Base-by-base conservation (phyloP, 2,113 vertebrate species). In the Machaerirhynchus nigripectus region DNA sequence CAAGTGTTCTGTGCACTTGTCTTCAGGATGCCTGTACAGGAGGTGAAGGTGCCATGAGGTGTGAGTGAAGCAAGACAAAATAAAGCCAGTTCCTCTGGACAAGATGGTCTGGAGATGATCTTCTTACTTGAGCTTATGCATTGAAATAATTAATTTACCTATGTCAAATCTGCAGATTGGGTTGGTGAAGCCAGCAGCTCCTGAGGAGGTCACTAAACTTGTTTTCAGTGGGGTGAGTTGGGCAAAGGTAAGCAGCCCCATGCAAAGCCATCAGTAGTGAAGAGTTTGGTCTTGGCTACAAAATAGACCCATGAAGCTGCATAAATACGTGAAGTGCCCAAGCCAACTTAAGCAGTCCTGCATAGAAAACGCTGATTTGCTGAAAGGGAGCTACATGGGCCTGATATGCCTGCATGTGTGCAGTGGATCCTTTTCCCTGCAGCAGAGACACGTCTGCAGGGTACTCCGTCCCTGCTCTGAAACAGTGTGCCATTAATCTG, bases 291-390 rank as follows among this genome's bases (percentile, higher is more conserved):
- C 18, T 52, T 52, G 35, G 63, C 63, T 60, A 24, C 40, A 47
- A 21, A 55, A 57, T 2, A 18, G 5, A 50, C 7, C 9, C 39
- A 7, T 0, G 3, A 33, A 8, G 27, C 30, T 78, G 14, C 28
- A 10, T 24, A 63, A 73, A 55, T 59, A 13, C 33, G 6, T 3
- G 3, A 11, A 30, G 6, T n/a, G 31, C 15, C n/a, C 4, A 21
- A 68, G 33, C 13, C 63, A 60, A 6, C 23, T 78, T 84, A 47
- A 65, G 47, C 37, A 31, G 10, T 26, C 26, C 56, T 57, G 50
- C 26, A 16, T 15, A 47, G 46, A 65, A 73, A 53, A 33, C 24
- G 47, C 19, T 91, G 44, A 17, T 49, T 84, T 87, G 22, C 60
- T 87, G 19, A 35, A 77, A 69, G 22, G 31, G 28, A 81, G 5